phyloP scores from a whole-genome alignment of 2,888 invertebrate genomes.

The Agriopis aurantiaria region DNA sequence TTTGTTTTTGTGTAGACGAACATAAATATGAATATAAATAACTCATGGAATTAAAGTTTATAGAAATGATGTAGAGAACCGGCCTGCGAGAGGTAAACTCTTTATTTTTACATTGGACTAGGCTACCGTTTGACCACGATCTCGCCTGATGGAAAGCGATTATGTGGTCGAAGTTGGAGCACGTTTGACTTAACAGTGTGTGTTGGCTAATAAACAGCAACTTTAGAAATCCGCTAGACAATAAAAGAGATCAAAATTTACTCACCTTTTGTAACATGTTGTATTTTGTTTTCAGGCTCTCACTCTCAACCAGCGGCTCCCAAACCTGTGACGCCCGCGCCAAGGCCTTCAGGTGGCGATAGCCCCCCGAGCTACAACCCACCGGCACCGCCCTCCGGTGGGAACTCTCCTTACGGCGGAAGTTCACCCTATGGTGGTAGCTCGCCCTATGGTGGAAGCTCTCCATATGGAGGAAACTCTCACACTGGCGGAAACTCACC shows the following conservation, averaged over 20 bases:
- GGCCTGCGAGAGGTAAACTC: no score
- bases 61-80: no score
- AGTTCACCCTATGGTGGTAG: slow-evolving; percentile 44
- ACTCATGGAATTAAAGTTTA: no score
- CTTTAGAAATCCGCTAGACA: no score
- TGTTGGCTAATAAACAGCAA: no score
- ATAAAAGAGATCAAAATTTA: neutral
- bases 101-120: no score
- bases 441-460: slow-evolving; percentile 47
- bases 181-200: no score
- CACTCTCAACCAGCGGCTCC: slow-evolving; percentile 72
- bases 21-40: no score
- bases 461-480: slow-evolving; percentile 46
- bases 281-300: slow-evolving; percentile 65
- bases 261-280: neutral
- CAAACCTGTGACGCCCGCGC: slow-evolving; percentile 62
- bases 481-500: slow-evolving; percentile 56
- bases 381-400: slow-evolving; percentile 72
- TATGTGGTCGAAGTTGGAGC: no score
- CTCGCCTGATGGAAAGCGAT: no score
- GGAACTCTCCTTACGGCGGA: slow-evolving; percentile 49
- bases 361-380: slow-evolving; percentile 76
- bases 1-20: no score
- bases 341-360: slow-evolving; percentile 65
- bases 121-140: no score